Evolutionary conservation across 2,113 vertebrate genomes (phyloP).

Genomic region (Phalacrocorax aristotelis): DNA sequence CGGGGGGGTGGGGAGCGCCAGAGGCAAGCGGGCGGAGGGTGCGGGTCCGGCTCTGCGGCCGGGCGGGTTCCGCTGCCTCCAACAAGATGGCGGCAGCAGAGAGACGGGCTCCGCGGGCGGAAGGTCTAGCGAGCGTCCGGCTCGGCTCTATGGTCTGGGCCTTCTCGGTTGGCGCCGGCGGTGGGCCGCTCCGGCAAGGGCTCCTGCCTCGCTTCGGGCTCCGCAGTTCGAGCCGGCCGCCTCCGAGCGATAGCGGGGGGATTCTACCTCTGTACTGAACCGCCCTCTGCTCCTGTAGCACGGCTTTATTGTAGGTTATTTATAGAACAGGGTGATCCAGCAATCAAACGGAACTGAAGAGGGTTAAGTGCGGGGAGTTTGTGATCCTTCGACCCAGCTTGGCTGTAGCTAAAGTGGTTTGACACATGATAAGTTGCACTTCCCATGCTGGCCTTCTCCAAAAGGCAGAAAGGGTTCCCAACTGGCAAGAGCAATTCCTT

Average conservation of each 20-base stretch:
- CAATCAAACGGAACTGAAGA: not conserved
- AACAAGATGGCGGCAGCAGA: slow-evolving; percentile 51
- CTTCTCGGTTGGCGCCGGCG: slow-evolving; percentile 1
- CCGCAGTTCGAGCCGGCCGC: not conserved
- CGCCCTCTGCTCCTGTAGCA: rapidly evolving
- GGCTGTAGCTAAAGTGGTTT: not conserved
- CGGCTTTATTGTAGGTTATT: not conserved
- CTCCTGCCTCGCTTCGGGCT: not conserved
- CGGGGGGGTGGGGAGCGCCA: not conserved
- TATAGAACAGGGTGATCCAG: not conserved
- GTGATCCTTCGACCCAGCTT: not conserved
- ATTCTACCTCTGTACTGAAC: not conserved
- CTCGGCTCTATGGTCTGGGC: slow-evolving; percentile 24
- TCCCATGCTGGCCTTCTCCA: not conserved
- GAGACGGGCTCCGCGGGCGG: not conserved
- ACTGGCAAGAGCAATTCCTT: not conserved
- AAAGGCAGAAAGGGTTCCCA: not conserved
- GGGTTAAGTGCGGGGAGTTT: rapidly evolving
- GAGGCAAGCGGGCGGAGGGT: not conserved
- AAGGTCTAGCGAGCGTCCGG: not conserved
- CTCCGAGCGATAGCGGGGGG: not conserved
- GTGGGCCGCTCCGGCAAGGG: not conserved
- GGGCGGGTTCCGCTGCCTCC: not conserved
- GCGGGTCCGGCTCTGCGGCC: not conserved
- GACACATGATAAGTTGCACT: rapidly evolving